Base-by-base conservation (phyloP, 2,113 vertebrate species). In the Sinocyclocheilus rhinocerous region DNA sequence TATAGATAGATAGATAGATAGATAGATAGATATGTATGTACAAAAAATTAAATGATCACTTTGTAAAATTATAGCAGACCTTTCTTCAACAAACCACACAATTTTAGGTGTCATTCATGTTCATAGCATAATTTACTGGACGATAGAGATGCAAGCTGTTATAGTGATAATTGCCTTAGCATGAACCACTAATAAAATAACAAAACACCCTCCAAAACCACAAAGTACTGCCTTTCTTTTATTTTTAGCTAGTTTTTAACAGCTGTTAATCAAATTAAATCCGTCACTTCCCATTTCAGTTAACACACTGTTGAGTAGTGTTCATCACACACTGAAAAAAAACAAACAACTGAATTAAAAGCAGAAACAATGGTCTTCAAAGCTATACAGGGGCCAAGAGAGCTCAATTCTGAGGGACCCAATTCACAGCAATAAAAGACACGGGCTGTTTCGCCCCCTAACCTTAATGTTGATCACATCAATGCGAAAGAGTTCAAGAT, bases 271-370 rank as follows among this genome's bases (percentile, higher is more conserved):
- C 29, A 18, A 36, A 50, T 57, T 57, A 33, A 95, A 94, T 94
- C 94, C 96, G 96, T 97, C 96, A 97, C 95, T 97, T 97, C 94
- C 92, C 89, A 97, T 97, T 97, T 95, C 87, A 79, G 93, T 94
- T 96, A 96, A 96, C 95, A 95, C 91, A 93, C 92, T 89, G 88
- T 83, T 93, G 94, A 93, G 92, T 88, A 90, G 85, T 91, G 91
- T 92, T 95, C 94, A 95, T 94, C 92, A 88, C 75, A 42, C 33
- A 90, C 91, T 91, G 90, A 88, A 93, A 92, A 33, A 63, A 48
- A 26, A 39, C n/a, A n/a, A n/a, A n/a, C 87, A 63, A 39, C 3
- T 85, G 90, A 93, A 91, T 87, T 91, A 88, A 84, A 93, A 91
- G 42, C 72, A 83, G 52, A 76, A 76, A 42, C 70, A 50, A 11